Conservation (phyloP, 53 echinoderm and acorn worm species). For the Henricia sp. region DNA sequence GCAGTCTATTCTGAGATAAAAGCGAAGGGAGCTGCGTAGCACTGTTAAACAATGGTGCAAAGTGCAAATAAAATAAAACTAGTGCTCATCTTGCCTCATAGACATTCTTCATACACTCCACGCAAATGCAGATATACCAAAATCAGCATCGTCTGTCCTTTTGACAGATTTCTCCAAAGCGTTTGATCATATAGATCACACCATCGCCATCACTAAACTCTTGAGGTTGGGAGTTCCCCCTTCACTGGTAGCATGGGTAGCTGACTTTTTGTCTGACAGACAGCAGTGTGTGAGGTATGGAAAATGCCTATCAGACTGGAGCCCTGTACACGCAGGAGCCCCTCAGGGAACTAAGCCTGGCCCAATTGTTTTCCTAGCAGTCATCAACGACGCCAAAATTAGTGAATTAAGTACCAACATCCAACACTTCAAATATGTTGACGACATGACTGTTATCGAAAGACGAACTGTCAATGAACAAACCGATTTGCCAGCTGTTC, state of each 20-base stretch:
- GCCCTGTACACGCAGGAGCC: not conserved
- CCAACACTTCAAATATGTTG: slow-evolving; percentile 20
- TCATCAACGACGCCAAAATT: not conserved
- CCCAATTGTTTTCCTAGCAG: slow-evolving; percentile 25
- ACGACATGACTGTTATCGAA: slow-evolving; percentile 29
- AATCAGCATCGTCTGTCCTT: slow-evolving; percentile 9
- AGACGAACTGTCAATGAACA: not conserved
- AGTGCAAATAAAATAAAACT: too few relatives aligned
- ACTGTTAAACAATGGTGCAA: too few relatives aligned
- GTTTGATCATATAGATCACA: slow-evolving; percentile 24
- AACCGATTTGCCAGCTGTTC: not conserved
- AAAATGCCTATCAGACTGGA: slow-evolving; percentile 25
- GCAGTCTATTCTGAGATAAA: too few relatives aligned
- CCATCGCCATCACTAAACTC: slow-evolving; percentile 5
- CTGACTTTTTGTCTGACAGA: slow-evolving; percentile 22
- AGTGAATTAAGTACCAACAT: not conserved
- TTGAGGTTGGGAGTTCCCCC: slow-evolving; percentile 17
- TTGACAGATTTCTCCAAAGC: slow-evolving; percentile 14
- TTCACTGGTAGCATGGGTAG: slow-evolving; percentile 12
- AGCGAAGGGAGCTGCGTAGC: too few relatives aligned
- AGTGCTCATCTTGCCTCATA: too few relatives aligned
- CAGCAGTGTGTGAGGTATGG: slow-evolving; percentile 24
- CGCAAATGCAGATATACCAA: not conserved
- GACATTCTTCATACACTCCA: too few relatives aligned
- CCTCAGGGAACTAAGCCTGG: slow-evolving; percentile 33